Percentiles rank a stretch among this genome's conserved stretches.
Conservation (phyloP, 2,888 invertebrate species). For the Crossocerus cetratus region DNA sequence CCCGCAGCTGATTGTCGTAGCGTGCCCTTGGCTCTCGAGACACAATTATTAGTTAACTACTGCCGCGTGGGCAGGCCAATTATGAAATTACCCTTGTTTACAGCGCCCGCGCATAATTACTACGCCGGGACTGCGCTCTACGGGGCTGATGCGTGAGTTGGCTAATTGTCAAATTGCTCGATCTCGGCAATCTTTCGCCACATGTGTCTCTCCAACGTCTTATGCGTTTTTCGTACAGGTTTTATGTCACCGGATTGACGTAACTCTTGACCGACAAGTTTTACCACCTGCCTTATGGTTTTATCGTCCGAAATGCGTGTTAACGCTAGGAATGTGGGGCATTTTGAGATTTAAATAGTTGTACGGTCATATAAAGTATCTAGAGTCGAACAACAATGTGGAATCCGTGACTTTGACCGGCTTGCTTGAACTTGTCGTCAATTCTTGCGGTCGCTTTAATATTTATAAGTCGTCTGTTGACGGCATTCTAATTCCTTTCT, state of each 20-base stretch:
- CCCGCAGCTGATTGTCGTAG: constrained; percentile 16
- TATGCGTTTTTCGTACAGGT: background rate
- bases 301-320: too few relatives aligned
- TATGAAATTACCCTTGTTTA: constrained; percentile 70
- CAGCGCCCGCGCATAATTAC: constrained; percentile 57
- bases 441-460: too few relatives aligned
- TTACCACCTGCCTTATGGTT: too few relatives aligned
- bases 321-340: too few relatives aligned
- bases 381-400: too few relatives aligned
- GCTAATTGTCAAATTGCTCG: constrained; percentile 48
- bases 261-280: too few relatives aligned
- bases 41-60: constrained; percentile 67
- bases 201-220: background rate
- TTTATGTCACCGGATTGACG: too few relatives aligned
- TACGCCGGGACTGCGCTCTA: constrained; percentile 7
- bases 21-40: constrained; percentile 46
- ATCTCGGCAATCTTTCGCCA: constrained; percentile 6
- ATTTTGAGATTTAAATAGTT: too few relatives aligned
- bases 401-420: too few relatives aligned
- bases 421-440: too few relatives aligned
- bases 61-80: constrained; percentile 68
- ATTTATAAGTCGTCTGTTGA: too few relatives aligned
- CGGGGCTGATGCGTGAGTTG: constrained; percentile 44
- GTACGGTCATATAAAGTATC: too few relatives aligned
- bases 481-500: background rate